Base-by-base conservation (phyloP, 2,797 vertebrate species). In the Coranthus polyacanthus region DNA sequence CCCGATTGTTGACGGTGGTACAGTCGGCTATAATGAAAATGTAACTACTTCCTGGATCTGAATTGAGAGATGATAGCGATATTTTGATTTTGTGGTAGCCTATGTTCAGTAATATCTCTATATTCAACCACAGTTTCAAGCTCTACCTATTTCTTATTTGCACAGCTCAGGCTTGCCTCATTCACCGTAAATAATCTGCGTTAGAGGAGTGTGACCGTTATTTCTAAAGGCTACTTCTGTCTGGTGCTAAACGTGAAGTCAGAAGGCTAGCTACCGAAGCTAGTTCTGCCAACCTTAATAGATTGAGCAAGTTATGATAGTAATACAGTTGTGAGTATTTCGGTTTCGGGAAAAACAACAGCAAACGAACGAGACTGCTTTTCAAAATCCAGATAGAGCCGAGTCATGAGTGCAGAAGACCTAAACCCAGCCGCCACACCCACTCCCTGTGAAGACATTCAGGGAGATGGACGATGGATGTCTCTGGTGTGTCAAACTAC, bases 401-500 rank as follows among this genome's bases (percentile, higher is more conserved):
- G 74, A 88, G 82, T 73, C 46, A 97, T 97, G 96, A 95, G 92
- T 78, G 88, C 84, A 66, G 93, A 79, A 42, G 93, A 94, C 29
- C 64, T 73, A 67, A 97, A 97, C 76, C 95, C 96, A 34, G 96
- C 96, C 81, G 95, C 95, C 91, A 93, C 90, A 79, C 94, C 96
- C 81, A 94, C 93, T 29, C 85, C 94, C n/a, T 91, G 93, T 85
- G 65, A 83, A 55, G 96, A 98, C 73, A 81, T 60, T 54, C 95
- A 96, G 62, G 96, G 96, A 80, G 96, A 98, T 77, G 95, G 93
- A 64, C 94, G 95, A 70, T 98, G 96, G 96, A 95, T 97, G 88
- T 96, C 96, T 38, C 68, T 97, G 95, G 96, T 97, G 85, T 92
- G 95, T 90, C 39, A 70, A 64, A 52, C 10, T 46, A 2, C 4